A percentile compares a stretch with the other conserved stretches of the same genome.
These are phyloP conservation scores for Spongilla lacustris DNA, from an alignment of 37 sponge, comb jelly and placozoan species.

Conservation along the genomic window DNA sequence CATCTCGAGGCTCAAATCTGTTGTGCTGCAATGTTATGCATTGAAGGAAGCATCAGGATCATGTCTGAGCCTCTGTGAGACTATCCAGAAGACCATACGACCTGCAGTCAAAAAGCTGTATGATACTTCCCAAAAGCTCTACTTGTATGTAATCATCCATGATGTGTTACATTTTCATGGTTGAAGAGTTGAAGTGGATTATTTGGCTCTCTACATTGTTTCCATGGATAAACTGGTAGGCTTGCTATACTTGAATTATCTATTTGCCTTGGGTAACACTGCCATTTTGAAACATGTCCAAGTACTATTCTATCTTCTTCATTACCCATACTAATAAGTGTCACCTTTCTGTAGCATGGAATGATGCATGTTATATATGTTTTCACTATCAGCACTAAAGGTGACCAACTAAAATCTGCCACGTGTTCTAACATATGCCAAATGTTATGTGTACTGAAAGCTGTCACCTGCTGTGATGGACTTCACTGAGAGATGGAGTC, in stretches of 20 bases:
- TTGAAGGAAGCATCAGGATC: neutral
- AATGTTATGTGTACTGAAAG: neutral
- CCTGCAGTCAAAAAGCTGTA: slow-evolving; percentile 5
- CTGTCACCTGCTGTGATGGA: neutral
- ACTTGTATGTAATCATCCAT: neutral
- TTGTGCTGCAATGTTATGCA: neutral
- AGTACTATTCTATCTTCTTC: no score
- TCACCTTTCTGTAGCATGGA: no score
- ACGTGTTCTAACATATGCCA: no score
- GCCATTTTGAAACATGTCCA: no score
- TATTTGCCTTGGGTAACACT: no score
- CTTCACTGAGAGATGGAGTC: neutral
- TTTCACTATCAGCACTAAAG: no score
- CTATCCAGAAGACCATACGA: neutral
- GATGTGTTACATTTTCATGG: neutral
- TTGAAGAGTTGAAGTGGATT: slow-evolving; percentile 32
- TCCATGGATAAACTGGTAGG: slow-evolving; percentile 56
- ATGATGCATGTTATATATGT: no score
- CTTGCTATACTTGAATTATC: no score
- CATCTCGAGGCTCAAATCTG: neutral
- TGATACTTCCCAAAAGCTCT: neutral
- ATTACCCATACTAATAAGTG: no score
- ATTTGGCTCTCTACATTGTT: slow-evolving; percentile 26
- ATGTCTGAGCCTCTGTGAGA: neutral
- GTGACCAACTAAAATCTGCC: no score